Evolutionary conservation across 2,797 vertebrate species (phyloP).

Genomic region (Karalla daura): DNA sequence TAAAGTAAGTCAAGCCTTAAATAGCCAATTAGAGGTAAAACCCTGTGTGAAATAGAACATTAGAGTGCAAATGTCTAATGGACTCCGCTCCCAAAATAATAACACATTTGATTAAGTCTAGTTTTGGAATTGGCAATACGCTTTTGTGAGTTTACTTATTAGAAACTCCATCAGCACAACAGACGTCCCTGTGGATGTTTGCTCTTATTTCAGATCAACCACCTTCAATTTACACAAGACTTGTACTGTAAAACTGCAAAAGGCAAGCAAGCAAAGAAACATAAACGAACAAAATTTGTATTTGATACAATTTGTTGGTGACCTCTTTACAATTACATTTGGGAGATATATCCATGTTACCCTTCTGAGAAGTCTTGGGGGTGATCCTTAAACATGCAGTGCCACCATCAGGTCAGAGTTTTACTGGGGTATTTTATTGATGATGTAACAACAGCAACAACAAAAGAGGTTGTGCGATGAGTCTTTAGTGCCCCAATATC

Average conservation of each 20-base stretch:
- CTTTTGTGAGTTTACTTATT: background rate
- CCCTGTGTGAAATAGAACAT: slow-evolving; percentile 14
- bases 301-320: too few species aligned
- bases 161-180: background rate
- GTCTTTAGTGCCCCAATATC: too few species aligned
- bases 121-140: background rate
- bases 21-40: slow-evolving; percentile 16
- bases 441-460: background rate
- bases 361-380: background rate
- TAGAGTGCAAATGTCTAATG: background rate
- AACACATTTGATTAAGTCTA: background rate
- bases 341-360: background rate
- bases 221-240: too few species aligned
- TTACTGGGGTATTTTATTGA: background rate
- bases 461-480: too few species aligned
- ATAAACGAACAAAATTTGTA: too few species aligned
- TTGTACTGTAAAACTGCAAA: too few species aligned
- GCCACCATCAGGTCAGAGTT: background rate
- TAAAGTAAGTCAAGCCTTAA: slow-evolving; percentile 7
- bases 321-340: background rate
- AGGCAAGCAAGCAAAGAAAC: too few species aligned
- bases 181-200: background rate
- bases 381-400: background rate
- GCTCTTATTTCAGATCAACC: background rate
- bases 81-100: background rate